A percentile compares a stretch with the other conserved stretches of the same genome.
Evolutionary conservation across 2,797 vertebrate genomes (phyloP).

Genomic region (Orientallactaga sibirica): DNA sequence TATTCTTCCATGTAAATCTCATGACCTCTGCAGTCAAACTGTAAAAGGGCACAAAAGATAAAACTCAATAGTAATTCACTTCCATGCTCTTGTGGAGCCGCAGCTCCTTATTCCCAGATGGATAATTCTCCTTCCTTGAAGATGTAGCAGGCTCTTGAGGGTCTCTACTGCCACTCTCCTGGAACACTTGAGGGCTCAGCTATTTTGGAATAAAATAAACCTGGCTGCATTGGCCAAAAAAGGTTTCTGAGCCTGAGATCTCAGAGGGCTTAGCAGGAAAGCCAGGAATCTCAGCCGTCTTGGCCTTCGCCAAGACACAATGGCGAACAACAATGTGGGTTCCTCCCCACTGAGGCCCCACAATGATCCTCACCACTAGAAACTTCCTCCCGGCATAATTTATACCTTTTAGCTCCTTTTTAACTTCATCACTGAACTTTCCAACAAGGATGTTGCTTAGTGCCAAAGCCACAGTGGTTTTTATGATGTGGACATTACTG

Average conservation of each 20-base stretch:
- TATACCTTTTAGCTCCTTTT: slow-evolving; percentile 69
- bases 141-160: background rate
- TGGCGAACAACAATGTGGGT: background rate
- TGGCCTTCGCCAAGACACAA: background rate
- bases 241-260: slow-evolving; percentile 21
- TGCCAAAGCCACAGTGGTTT: slow-evolving; percentile 71
- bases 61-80: background rate
- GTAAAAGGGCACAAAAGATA: background rate
- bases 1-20: background rate
- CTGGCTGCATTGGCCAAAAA: background rate
- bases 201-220: slow-evolving; percentile 19
- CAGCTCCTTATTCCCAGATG: background rate
- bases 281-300: background rate
- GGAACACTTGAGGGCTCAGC: too few relatives aligned
- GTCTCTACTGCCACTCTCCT: background rate
- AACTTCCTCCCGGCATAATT: slow-evolving; percentile 73
- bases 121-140: background rate
- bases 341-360: slow-evolving; percentile 33
- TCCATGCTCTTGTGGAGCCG: background rate
- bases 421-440: slow-evolving; percentile 68
- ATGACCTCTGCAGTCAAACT: background rate
- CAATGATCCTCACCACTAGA: slow-evolving; percentile 73
- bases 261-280: slow-evolving; percentile 12
- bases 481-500: slow-evolving; percentile 77
- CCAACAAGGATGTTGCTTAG: slow-evolving; percentile 60